phyloP scores from a whole-genome alignment of 2,888 invertebrate species.

The Disparrhopalites patrizii region DNA sequence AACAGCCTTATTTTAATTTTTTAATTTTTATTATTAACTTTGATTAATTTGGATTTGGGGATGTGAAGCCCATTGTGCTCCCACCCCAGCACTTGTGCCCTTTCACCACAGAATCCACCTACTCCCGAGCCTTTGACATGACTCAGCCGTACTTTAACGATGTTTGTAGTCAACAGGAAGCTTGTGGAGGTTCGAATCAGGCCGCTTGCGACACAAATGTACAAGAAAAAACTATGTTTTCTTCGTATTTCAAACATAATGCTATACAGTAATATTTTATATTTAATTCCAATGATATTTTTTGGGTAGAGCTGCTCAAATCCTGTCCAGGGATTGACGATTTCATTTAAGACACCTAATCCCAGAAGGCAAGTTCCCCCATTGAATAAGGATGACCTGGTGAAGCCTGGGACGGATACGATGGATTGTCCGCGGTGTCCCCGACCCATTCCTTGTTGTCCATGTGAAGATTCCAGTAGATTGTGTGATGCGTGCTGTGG shows the following conservation, averaged over 20 bases:
- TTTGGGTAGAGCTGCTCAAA: constrained; percentile 12
- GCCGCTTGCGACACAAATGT: constrained; percentile 35
- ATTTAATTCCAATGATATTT: no score
- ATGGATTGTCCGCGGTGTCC: constrained; percentile 43
- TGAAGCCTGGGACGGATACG: constrained; percentile 46
- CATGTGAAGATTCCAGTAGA: constrained; percentile 39
- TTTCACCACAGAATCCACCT: constrained; percentile 45
- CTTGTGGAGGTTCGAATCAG: constrained; percentile 36
- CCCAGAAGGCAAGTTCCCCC: constrained; percentile 25
- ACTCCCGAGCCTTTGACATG: constrained; percentile 44
- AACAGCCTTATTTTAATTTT: background rate
- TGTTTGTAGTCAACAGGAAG: constrained; percentile 38
- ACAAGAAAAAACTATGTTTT: no score
- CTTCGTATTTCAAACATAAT: constrained; percentile 2
- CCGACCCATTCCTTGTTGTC: constrained; percentile 42
- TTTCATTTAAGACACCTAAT: constrained; percentile 26
- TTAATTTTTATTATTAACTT: background rate
- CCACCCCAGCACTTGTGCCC: constrained; percentile 45
- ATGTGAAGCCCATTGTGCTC: constrained; percentile 32
- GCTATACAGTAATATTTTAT: no score
- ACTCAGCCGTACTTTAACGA: constrained; percentile 37
- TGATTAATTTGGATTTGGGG: background rate
- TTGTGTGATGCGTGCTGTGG: constrained; percentile 45
- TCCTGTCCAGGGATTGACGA: constrained; percentile 35
- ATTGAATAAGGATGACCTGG: constrained; percentile 39